These are phyloP conservation scores for Geophilus truncorum DNA, from an alignment of 2,888 invertebrate genomes.

Conservation along the genomic window DNA sequence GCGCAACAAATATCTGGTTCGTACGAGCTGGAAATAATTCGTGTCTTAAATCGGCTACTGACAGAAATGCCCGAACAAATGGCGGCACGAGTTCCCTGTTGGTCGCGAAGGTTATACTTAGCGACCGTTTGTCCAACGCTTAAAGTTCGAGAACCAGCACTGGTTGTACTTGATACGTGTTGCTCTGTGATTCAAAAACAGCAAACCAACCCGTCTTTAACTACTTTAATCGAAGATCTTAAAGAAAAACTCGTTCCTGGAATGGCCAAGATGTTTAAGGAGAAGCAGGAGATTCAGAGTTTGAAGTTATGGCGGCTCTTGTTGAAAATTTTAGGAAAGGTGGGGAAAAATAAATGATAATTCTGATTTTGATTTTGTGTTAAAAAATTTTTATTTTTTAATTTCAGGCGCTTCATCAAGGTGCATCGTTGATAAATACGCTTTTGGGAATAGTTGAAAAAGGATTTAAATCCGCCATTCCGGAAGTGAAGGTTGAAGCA, in stretches of 20 bases:
- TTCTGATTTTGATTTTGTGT: neutral
- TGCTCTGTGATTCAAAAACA: slow-evolving; percentile 1
- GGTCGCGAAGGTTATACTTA: slow-evolving; percentile 25
- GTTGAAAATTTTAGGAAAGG: slow-evolving; percentile 30
- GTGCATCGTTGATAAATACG: slow-evolving; percentile 31
- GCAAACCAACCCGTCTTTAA: neutral
- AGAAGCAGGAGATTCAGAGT: slow-evolving; percentile 28
- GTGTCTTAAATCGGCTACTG: slow-evolving; percentile 8
- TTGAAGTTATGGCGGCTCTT: slow-evolving; percentile 25
- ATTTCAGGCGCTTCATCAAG: slow-evolving; percentile 29
- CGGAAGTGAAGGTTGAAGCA: slow-evolving; percentile 33
- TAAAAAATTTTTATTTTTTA: neutral
- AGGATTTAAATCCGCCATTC: slow-evolving; percentile 29
- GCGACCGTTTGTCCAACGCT: neutral
- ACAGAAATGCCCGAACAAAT: slow-evolving; percentile 11
- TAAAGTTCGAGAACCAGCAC: slow-evolving; percentile 27
- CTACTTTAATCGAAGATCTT: neutral
- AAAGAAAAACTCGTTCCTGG: slow-evolving; percentile 29
- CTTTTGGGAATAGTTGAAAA: slow-evolving; percentile 30
- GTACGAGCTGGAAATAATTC: slow-evolving; percentile 29
- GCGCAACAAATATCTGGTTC: neutral
- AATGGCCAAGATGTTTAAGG: slow-evolving; percentile 31
- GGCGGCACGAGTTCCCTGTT: neutral
- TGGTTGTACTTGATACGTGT: neutral
- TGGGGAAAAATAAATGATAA: neutral